phyloP scores from a whole-genome alignment of 2,888 invertebrate genomes.

The Idaea straminata region DNA sequence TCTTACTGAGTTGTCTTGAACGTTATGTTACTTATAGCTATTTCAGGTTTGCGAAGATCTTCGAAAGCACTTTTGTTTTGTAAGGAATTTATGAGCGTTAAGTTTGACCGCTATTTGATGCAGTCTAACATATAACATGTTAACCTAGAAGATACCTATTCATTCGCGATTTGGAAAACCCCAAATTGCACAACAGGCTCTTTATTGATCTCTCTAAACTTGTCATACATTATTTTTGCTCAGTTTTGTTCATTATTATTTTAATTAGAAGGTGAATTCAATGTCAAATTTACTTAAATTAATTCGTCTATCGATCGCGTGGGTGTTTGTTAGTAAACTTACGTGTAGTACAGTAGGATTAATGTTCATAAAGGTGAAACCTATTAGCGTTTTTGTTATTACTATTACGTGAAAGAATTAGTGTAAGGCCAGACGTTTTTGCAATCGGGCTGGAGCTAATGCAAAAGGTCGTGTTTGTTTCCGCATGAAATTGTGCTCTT shows the following conservation, averaged over 20 bases:
- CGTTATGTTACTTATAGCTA: not conserved
- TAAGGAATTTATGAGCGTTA: too few species aligned
- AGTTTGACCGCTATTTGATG: too few species aligned
- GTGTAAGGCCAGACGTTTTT: constrained; percentile 9
- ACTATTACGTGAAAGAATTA: constrained; percentile 18
- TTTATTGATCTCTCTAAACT: too few species aligned
- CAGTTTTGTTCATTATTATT: not conserved
- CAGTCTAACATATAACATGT: too few species aligned
- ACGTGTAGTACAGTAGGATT: constrained; percentile 5
- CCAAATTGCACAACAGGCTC: too few species aligned
- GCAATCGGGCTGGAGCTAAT: not conserved
- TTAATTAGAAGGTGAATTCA: not conserved
- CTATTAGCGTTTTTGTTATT: constrained; percentile 22
- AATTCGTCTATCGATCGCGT: not conserved
- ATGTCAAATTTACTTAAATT: not conserved
- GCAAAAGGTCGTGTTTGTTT: too few species aligned
- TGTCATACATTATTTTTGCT: not conserved
- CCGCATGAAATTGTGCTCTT: too few species aligned
- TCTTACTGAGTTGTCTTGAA: constrained; percentile 6
- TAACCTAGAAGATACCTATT: too few species aligned
- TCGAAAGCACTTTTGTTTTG: too few species aligned
- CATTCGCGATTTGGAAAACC: too few species aligned
- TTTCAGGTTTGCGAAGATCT: too few species aligned
- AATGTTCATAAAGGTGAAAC: constrained; percentile 14
- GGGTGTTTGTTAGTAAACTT: constrained; percentile 2